These are phyloP conservation scores for Aphidius ervi DNA, from an alignment of 1,140 invertebrate genomes.

Conservation along the genomic window DNA sequence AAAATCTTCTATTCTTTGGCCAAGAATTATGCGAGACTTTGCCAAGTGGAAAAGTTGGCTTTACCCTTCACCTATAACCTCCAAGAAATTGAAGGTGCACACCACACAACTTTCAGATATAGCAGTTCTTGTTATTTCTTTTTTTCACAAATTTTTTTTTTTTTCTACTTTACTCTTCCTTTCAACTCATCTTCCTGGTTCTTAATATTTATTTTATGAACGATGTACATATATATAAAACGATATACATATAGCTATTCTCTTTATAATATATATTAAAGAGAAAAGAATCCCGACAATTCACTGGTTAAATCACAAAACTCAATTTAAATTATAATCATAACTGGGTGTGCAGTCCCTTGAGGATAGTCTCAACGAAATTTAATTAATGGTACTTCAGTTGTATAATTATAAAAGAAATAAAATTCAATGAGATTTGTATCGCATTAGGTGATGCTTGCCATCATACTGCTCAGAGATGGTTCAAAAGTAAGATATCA, in stretches of 20 bases:
- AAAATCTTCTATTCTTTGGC: constrained; percentile 12
- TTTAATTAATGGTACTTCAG: constrained; percentile 33
- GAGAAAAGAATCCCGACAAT: not conserved
- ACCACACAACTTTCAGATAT: constrained; percentile 18
- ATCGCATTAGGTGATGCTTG: constrained; percentile 19
- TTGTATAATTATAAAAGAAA: constrained; percentile 6
- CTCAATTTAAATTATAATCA: constrained; percentile 40
- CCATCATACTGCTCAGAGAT: no score
- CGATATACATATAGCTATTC: no score
- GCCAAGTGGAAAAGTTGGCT: constrained; percentile 14
- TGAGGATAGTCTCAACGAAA: constrained; percentile 17
- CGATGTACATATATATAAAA: no score
- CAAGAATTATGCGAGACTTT: constrained; percentile 14
- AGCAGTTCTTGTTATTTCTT: not conserved
- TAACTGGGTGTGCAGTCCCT: constrained; percentile 22
- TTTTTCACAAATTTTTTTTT: no score
- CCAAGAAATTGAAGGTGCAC: not conserved
- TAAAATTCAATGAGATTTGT: constrained; percentile 21
- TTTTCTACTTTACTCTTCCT: no score
- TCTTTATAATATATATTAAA: not conserved
- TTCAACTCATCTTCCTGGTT: no score
- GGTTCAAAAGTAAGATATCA: no score
- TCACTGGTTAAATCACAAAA: constrained; percentile 27
- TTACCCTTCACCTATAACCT: not conserved
- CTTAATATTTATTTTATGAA: no score